phyloP scores from a whole-genome alignment of 1,140 invertebrate species.

The Pomacea maculata region DNA sequence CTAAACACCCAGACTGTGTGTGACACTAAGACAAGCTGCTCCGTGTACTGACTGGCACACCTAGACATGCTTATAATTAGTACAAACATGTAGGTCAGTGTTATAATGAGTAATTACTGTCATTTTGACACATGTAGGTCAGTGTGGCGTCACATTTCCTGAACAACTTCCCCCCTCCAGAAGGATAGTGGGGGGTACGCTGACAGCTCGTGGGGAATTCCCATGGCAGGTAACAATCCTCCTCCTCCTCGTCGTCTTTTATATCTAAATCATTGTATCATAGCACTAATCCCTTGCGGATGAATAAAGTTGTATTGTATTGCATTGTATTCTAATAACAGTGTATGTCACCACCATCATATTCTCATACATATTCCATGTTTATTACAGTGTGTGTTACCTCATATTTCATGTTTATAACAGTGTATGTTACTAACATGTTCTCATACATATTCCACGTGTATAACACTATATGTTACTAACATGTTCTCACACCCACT shows the following conservation, averaged over 20 bases:
- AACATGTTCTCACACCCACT: not conserved
- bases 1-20: too few relatives aligned
- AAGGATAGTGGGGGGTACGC: constrained; percentile 72
- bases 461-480: too few relatives aligned
- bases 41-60: too few relatives aligned
- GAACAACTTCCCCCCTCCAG: constrained; percentile 8
- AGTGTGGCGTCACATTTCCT: constrained; percentile 40
- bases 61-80: not conserved
- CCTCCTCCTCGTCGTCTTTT: not conserved
- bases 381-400: too few relatives aligned
- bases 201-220: constrained; percentile 88
- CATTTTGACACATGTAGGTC: constrained; percentile 21
- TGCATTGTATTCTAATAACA: too few relatives aligned
- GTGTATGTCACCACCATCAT: too few relatives aligned
- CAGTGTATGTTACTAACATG: not conserved
- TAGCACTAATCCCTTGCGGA: too few relatives aligned
- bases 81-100: not conserved
- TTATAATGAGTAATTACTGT: not conserved
- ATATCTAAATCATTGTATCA: too few relatives aligned
- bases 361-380: too few relatives aligned
- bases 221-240: constrained; percentile 83
- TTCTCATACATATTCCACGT: too few relatives aligned
- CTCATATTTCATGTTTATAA: not conserved
- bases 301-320: too few relatives aligned
- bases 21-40: too few relatives aligned